phyloP scores from a whole-genome alignment of 2,888 invertebrate species.

The Plagodis dolabraria region DNA sequence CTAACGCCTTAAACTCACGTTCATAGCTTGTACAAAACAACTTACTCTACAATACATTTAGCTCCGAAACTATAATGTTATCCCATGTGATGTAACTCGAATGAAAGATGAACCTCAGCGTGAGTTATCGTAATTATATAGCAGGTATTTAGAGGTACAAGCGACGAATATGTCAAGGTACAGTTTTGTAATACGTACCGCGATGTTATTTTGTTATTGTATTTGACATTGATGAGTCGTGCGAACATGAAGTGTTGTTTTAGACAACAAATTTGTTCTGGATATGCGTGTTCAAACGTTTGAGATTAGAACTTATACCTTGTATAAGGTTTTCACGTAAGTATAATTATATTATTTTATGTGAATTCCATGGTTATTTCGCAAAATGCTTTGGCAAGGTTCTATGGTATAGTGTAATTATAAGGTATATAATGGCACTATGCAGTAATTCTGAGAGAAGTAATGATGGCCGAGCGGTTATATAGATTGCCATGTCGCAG shows the following conservation, averaged over 20 bases:
- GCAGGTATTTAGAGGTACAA: conserved; percentile 20
- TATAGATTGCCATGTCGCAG: no score
- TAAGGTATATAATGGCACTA: no score
- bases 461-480: no score
- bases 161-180: conserved; percentile 36
- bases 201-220: conserved; percentile 3
- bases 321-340: no score
- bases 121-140: conserved; percentile 37
- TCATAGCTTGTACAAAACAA: not conserved
- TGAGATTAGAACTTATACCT: no score
- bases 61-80: conserved; percentile 12
- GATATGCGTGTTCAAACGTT: no score
- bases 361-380: no score
- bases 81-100: conserved; percentile 32
- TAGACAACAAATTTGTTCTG: not conserved
- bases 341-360: no score
- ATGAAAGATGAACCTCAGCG: conserved; percentile 37
- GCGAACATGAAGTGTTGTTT: conserved; percentile 3
- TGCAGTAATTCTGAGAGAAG: no score
- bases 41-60: not conserved
- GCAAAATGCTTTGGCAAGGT: no score
- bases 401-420: no score
- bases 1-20: no score
- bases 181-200: conserved; percentile 16
- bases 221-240: conserved; percentile 16